Conservation (phyloP, 1,140 invertebrate species). For the Popillia japonica region DNA sequence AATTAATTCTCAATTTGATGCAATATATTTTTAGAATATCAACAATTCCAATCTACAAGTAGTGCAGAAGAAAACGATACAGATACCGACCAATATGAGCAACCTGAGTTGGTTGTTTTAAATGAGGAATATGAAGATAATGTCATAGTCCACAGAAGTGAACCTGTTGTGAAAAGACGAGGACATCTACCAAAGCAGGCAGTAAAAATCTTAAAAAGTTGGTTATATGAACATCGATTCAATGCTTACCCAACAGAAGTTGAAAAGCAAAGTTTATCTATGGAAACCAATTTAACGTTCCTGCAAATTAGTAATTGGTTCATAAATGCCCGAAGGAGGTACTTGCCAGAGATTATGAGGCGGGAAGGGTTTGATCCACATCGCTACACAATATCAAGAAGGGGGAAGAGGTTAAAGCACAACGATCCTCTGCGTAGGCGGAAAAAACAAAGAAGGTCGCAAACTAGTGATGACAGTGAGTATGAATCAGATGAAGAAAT, state of each 20-base stretch:
- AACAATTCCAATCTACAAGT: conserved; percentile 53
- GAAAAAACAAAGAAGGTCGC: conserved; percentile 40
- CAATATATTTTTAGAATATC: conserved; percentile 43
- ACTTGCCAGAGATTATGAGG: conserved; percentile 76
- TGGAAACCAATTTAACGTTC: conserved; percentile 87
- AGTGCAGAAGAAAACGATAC: conserved; percentile 57
- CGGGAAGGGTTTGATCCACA: conserved; percentile 79
- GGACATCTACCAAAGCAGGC: conserved; percentile 94
- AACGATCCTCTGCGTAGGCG: conserved; percentile 63
- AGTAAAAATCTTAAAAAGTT: conserved; percentile 89
- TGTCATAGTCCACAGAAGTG: conserved; percentile 36
- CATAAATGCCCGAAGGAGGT: conserved; percentile 76
- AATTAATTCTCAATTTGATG: background rate
- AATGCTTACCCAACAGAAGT: conserved; percentile 95
- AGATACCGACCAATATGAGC: conserved; percentile 54
- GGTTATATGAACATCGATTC: conserved; percentile 93
- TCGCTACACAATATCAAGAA: conserved; percentile 78
- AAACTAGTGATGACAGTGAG: conserved; percentile 46
- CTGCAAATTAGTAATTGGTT: conserved; percentile 90
- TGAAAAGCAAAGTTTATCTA: conserved; percentile 87
- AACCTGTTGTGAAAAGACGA: conserved; percentile 71
- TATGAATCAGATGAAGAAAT: conserved; percentile 50
- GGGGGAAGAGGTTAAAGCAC: conserved; percentile 62
- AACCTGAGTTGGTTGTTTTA: conserved; percentile 43
- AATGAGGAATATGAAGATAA: conserved; percentile 39